phyloP scores from a whole-genome alignment of 2,888 invertebrate genomes.

The Papilio demoleus region DNA sequence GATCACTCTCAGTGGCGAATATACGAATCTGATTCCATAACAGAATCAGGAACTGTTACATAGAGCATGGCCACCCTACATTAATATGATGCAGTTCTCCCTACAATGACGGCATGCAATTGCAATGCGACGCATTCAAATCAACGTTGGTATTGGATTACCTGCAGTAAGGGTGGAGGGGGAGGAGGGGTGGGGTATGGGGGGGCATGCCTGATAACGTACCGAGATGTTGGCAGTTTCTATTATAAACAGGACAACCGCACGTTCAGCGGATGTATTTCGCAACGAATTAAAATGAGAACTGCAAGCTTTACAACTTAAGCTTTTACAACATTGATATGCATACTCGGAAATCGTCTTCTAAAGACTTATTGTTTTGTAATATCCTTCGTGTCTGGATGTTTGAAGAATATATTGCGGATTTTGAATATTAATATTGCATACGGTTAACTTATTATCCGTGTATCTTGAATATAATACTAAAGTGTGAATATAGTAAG shows the following conservation, averaged over 20 bases:
- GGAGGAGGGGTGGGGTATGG: slow-evolving; percentile 12
- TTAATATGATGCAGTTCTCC: slow-evolving; percentile 48
- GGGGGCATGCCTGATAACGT: slow-evolving; percentile 45
- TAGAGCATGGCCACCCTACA: slow-evolving; percentile 29
- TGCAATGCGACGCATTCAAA: slow-evolving; percentile 67
- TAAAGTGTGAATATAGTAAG: background rate
- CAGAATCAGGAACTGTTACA: background rate
- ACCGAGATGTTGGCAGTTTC: slow-evolving; percentile 42
- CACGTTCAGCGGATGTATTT: slow-evolving; percentile 39
- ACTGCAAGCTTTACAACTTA: slow-evolving; percentile 21
- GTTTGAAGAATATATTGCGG: background rate
- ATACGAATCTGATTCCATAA: background rate
- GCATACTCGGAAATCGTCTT: slow-evolving; percentile 18
- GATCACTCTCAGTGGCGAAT: too few relatives aligned
- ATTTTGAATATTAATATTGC: slow-evolving; percentile 12
- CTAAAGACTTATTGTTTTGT: slow-evolving; percentile 6
- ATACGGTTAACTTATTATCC: background rate
- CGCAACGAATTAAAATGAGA: slow-evolving; percentile 38
- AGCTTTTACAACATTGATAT: slow-evolving; percentile 21
- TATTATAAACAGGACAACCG: slow-evolving; percentile 41
- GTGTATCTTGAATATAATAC: background rate
- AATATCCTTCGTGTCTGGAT: slow-evolving; percentile 6
- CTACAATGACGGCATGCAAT: slow-evolving; percentile 69
- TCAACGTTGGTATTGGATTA: slow-evolving; percentile 68
- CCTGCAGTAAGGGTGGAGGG: too few relatives aligned